Percentiles rank a stretch among this genome's conserved stretches.
These are phyloP conservation scores for Agrotis segetum DNA, from an alignment of 2,888 invertebrate species.

Conservation along the genomic window DNA sequence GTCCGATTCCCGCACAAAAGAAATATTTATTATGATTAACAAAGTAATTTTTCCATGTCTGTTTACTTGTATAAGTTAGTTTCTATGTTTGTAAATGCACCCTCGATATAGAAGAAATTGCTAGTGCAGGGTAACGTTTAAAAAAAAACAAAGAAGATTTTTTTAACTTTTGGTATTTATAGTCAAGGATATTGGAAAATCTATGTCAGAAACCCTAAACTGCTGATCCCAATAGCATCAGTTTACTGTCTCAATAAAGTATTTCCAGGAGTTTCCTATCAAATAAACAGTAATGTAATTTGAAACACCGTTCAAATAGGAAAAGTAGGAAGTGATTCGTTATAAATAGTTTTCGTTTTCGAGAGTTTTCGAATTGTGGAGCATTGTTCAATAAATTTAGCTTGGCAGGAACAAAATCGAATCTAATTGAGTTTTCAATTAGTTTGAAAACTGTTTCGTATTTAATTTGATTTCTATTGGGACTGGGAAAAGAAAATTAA, in stretches of 20 bases:
- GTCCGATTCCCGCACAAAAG: no score
- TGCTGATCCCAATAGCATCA: slow-evolving; percentile 5
- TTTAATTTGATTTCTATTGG: neutral
- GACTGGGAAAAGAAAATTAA: neutral
- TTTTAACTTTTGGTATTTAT: neutral
- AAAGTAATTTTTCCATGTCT: no score
- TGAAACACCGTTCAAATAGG: slow-evolving; percentile 19
- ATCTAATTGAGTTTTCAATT: slow-evolving; percentile 10
- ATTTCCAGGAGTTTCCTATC: neutral
- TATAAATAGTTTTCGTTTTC: slow-evolving; percentile 28
- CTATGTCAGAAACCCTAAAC: neutral
- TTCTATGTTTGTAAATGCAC: no score
- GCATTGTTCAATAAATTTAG: neutral
- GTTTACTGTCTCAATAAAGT: slow-evolving; percentile 6
- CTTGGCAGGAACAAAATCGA: slow-evolving; percentile 14
- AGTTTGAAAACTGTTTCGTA: slow-evolving; percentile 13
- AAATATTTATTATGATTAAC: no score
- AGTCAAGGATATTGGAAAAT: neutral
- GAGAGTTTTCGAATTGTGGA: neutral
- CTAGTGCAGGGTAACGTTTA: no score
- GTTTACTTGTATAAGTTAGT: no score
- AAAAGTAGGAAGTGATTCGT: neutral
- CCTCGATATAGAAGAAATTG: no score
- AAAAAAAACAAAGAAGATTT: no score
- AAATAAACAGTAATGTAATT: slow-evolving; percentile 23